These are phyloP conservation scores for Ennomos quercinarius DNA, from an alignment of 2,888 invertebrate species.

Conservation along the genomic window DNA sequence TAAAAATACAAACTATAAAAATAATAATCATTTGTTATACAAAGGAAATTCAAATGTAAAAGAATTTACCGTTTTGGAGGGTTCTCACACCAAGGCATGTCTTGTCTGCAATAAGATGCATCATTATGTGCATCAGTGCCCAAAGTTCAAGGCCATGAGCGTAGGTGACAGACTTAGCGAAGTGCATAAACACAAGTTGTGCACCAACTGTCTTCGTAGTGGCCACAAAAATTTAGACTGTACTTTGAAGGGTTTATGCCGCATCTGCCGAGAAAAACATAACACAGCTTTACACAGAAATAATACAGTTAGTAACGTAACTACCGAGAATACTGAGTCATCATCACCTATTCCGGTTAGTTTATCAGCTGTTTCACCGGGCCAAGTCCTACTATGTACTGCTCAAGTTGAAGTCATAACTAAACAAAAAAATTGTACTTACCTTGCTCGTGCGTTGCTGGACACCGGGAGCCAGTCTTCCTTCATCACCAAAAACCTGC, in stretches of 20 bases:
- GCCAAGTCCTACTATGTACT: slow-evolving; percentile 4
- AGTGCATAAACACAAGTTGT: slow-evolving; percentile 1
- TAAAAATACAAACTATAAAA: slow-evolving; percentile 1
- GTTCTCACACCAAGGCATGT: neutral
- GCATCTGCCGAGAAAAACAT: slow-evolving; percentile 10
- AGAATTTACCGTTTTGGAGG: neutral
- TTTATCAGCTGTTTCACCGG: neutral
- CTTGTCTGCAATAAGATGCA: neutral
- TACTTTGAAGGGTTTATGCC: slow-evolving; percentile 2
- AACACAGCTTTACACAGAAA: slow-evolving; percentile 5
- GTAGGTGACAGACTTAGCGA: neutral
- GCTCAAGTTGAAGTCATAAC: neutral
- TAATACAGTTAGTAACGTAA: slow-evolving; percentile 2
- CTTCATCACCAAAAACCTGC: slow-evolving; percentile 1
- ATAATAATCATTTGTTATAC: neutral
- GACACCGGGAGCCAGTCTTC: slow-evolving; percentile 7
- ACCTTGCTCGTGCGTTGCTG: slow-evolving; percentile 1
- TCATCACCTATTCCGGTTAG: neutral
- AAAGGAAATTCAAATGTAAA: neutral
- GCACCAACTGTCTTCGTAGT: slow-evolving; percentile 8
- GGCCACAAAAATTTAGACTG: slow-evolving; percentile 4
- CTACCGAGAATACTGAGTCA: neutral
- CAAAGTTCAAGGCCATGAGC: neutral
- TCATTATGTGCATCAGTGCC: neutral
- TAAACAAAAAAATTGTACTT: neutral